These are phyloP conservation scores for Tapirus terrestris DNA, from an alignment of 2,113 vertebrate species.

Conservation along the genomic window DNA sequence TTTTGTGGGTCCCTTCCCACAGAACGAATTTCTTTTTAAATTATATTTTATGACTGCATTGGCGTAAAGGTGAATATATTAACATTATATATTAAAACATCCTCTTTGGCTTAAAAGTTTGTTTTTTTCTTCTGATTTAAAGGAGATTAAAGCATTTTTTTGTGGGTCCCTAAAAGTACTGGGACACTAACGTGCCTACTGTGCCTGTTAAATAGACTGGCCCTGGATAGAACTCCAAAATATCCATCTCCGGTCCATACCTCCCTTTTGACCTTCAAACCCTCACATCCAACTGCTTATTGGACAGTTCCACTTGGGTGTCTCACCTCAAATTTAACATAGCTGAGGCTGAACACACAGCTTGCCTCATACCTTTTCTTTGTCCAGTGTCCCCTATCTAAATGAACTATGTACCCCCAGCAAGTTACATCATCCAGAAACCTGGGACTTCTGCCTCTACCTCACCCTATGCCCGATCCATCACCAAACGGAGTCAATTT, in stretches of 20 bases:
- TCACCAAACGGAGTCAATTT: neutral
- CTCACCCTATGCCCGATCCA: neutral
- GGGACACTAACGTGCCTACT: neutral
- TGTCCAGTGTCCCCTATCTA: neutral
- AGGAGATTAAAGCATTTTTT: slow-evolving; percentile 41
- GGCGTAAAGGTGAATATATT: neutral
- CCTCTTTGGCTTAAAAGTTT: neutral
- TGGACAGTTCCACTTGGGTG: neutral
- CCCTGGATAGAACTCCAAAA: neutral
- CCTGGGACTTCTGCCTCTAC: neutral
- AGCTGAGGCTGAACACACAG: neutral
- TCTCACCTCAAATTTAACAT: neutral
- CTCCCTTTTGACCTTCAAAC: neutral
- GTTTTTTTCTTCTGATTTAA: neutral
- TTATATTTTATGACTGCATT: neutral
- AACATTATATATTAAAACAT: neutral
- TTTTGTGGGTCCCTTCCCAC: neutral
- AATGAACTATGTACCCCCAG: neutral
- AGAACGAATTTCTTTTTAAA: neutral
- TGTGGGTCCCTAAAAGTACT: neutral
- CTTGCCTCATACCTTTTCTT: neutral
- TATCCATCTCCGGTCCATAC: neutral
- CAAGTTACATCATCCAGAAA: neutral
- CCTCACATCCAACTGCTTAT: neutral
- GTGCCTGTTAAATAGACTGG: neutral